phyloP scores from a whole-genome alignment of 2,113 vertebrate genomes.

The Urocolius indicus region DNA sequence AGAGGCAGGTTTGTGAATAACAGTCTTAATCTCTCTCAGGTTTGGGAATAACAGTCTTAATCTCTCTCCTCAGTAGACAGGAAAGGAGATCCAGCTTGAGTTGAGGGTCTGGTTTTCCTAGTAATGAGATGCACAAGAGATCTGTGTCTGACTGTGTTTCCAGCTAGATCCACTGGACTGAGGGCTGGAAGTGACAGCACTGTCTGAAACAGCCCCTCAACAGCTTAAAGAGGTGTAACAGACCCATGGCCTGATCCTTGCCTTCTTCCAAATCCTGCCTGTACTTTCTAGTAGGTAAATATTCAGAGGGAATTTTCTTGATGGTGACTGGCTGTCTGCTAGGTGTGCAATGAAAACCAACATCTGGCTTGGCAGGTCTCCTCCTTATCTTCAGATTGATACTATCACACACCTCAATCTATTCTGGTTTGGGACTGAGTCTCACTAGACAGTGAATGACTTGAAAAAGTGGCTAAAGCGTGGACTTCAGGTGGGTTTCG shows the following conservation, averaged over 20 bases:
- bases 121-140: neutral
- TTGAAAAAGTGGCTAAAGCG: neutral
- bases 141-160: neutral
- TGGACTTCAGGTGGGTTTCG: neutral
- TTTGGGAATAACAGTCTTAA: neutral
- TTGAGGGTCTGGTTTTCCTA: neutral
- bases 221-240: neutral
- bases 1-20: neutral
- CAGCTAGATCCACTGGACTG: neutral
- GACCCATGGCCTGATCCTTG: neutral
- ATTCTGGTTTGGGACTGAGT: neutral
- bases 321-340: neutral
- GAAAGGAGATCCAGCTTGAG: neutral
- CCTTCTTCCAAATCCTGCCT: neutral
- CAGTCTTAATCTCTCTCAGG: neutral
- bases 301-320: neutral
- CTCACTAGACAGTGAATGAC: neutral
- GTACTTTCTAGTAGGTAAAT: neutral
- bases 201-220: neutral
- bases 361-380: neutral
- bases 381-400: constrained; percentile 6
- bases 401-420: neutral
- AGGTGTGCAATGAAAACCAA: neutral
- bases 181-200: neutral
- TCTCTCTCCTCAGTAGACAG: neutral